Evolutionary conservation across 2,797 vertebrate genomes (phyloP), one percentile per base, ranked within the genome.

Genomic region (Microctenopoma stevenorrisi): DNA sequence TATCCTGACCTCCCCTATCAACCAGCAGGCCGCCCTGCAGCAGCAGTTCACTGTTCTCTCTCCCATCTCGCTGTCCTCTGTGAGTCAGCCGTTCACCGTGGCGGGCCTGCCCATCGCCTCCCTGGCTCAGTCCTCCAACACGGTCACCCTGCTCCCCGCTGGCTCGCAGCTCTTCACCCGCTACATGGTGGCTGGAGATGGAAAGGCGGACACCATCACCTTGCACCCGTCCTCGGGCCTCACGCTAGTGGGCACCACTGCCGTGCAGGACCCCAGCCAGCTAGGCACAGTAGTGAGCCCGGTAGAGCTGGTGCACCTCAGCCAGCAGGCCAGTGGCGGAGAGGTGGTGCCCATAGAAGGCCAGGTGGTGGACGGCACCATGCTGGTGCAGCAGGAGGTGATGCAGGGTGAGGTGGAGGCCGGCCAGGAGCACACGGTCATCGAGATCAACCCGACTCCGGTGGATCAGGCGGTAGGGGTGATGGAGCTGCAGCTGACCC

Each of bases 41-140:
- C 90, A 97, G 84, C 94, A 95, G 88, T 97, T 97, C 90, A 97
- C 97, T 0, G 95, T 99, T 59, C 94, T 99, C 44, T 98, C 97
- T 0, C 97, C 97, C 25, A 96, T 99, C 16, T 93, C 96, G 0
- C 94, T 98, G 0, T 93, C 96, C 0, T 96, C 98, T 0, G 38
- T 92, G 60, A 94, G 94, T 66, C 96, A 96, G 86, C 75, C 89
- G 0, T 90, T 92, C 61, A 88, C 90, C 0, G 13, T 92, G 78
- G 62, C 89, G 0, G 85, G 88, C 40, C 74, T 92, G 22, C 91
- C 91, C 54, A 78, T 92, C 0, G 74, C 79, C 64, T 93, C 95
- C 2, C 89, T 97, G 64, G 94, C 92, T 83, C 96, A 96, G 85
- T 76, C 90, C 1, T 68, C 92, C 68, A 92, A 88, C 79, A 93